Base-by-base conservation (phyloP, 2,888 invertebrate species). In the Lepidocyrtinus sp. region DNA sequence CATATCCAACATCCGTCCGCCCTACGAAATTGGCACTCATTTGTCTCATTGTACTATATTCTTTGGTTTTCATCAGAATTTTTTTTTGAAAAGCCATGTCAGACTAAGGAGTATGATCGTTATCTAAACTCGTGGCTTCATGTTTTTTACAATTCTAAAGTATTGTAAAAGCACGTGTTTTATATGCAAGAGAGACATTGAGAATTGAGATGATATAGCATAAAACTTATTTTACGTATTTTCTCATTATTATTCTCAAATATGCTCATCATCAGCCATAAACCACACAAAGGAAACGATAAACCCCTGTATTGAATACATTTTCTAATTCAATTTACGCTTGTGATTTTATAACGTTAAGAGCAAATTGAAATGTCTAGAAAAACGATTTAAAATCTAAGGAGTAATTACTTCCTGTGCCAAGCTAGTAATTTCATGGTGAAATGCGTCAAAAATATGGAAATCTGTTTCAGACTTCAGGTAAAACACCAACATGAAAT, bases 21-120 rank as follows among this genome's bases (percentile, higher is more conserved):
- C 84, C 84, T 80, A 80, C 81, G 82, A 85, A 85, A 85, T 85
- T 85, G 84, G 85, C 85, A 84, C 83, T 85, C 85, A 85, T 85
- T 85, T 85, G 85, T 83, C 84, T 84, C 83, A 82, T 84, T 84
- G 9, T 55, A 12, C 36, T 85, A 75, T 69, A 63, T 70, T 74
- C 75, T 85, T 79, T 81, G 74, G 68, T 83, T 83, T 82, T 83
- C 82, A 73, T 69, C 69, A 70, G 9, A 55, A 55, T 55, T 55
- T n/a, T 55, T 55, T 74, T 79, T 71, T 72, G 55, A 71, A 81
- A 75, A 71, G 65, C 67, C 22, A 36, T 75, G 80, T 70, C 68
- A 74, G 59, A 22, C 1, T 45, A 46, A 65, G 19, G 46, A 63
- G n/a, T 55, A 55, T 55, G 55, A 55, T 55, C 55, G n/a, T 55